A percentile compares a stretch with the other conserved stretches of the same genome.
phyloP scores from a whole-genome alignment of 1,140 invertebrate species.

The Hermetia illucens region DNA sequence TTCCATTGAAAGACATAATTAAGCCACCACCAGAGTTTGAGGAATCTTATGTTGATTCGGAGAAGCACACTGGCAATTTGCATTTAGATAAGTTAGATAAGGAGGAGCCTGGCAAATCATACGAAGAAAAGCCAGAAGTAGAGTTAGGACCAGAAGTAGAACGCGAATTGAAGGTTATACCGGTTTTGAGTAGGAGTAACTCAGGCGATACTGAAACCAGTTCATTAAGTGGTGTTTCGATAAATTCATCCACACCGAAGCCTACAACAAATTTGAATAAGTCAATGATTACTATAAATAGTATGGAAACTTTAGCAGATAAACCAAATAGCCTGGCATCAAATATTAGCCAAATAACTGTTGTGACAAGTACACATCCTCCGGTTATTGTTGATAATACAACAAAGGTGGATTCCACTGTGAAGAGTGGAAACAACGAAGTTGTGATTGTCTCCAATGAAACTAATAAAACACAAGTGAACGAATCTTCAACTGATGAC shows the following conservation, averaged over 20 bases:
- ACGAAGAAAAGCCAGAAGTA: not conserved
- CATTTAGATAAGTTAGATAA: too few species aligned
- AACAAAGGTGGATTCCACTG: constrained; percentile 1
- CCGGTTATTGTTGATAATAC: constrained; percentile 50
- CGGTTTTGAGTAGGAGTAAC: constrained; percentile 8
- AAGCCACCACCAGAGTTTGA: constrained; percentile 3
- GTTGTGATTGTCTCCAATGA: constrained; percentile 66
- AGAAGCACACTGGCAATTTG: not conserved
- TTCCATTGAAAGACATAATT: constrained; percentile 5
- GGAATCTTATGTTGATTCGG: not conserved
- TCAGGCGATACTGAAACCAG: constrained; percentile 23
- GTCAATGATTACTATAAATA: constrained; percentile 43
- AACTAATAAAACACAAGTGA: constrained; percentile 46
- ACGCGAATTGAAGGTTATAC: not conserved
- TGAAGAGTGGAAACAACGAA: constrained; percentile 34
- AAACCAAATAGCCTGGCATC: constrained; percentile 52
- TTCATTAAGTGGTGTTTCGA: not conserved
- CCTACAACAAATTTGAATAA: constrained; percentile 25
- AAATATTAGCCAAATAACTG: constrained; percentile 59
- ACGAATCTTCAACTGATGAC: constrained; percentile 54
- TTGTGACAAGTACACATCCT: constrained; percentile 66
- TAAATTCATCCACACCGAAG: not conserved
- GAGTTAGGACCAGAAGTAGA: not conserved
- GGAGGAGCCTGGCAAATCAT: not conserved
- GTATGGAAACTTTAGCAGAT: constrained; percentile 33